These are phyloP conservation scores for Drosophila prosaltans DNA, from an alignment of 1,140 invertebrate genomes.

Conservation along the genomic window DNA sequence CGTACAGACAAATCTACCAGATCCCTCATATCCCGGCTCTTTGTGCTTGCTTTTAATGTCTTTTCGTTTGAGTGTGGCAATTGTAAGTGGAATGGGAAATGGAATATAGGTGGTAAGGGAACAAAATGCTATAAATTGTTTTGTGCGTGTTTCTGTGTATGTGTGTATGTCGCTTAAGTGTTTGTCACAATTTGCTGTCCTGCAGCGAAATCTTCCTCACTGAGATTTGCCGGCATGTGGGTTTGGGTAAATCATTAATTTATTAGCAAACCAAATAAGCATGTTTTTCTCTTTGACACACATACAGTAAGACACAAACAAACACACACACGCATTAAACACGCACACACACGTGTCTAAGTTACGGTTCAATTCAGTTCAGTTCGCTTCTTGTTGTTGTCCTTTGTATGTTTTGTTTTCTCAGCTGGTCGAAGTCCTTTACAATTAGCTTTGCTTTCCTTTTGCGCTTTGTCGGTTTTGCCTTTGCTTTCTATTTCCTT, in stretches of 20 bases:
- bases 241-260: constrained; percentile 74
- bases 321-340: constrained; percentile 38
- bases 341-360: constrained; percentile 35
- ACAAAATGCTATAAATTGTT: constrained; percentile 52
- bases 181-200: constrained; percentile 64
- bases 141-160: constrained; percentile 21
- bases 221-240: constrained; percentile 52
- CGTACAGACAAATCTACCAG: constrained; percentile 26
- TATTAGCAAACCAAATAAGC: constrained; percentile 79
- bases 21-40: constrained; percentile 29
- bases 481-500: constrained; percentile 19
- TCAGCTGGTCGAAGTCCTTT: constrained; percentile 23
- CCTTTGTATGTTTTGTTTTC: constrained; percentile 31
- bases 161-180: constrained; percentile 54
- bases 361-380: neutral
- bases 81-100: neutral
- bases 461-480: neutral
- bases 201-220: constrained; percentile 44
- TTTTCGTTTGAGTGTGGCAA: constrained; percentile 18
- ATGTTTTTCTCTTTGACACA: constrained; percentile 44
- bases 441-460: constrained; percentile 45
- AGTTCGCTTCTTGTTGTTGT: neutral
- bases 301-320: constrained; percentile 15
- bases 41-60: constrained; percentile 29
- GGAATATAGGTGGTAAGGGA: neutral